Base-by-base conservation (phyloP, 2,113 vertebrate genomes). In the Toxotes chatareus region DNA sequence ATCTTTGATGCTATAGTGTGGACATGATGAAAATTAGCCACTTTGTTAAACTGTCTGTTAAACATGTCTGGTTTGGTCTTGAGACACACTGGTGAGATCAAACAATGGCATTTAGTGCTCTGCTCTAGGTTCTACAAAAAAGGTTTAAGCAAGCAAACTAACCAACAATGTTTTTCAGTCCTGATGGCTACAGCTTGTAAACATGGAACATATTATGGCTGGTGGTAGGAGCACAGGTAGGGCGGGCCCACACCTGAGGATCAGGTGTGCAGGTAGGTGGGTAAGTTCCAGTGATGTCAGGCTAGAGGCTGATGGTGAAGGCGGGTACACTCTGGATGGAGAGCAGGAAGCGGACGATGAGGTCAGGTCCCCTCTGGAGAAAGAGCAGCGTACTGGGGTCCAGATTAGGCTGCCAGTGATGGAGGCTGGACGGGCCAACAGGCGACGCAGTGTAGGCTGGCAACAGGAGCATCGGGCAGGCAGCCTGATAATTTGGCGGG, bases 61-160 rank as follows among this genome's bases (percentile, higher is more conserved):
- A 27, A 27, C 27, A 27, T 27, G 27, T 27, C 27, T 27, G 27
- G 27, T 27, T 27, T 27, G 40, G 51, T 66, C 46, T 67, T 69
- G 17, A 61, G 32, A 60, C 69, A 75, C 21, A 32, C 63, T 87
- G 59, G 38, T 78, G 49, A 62, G 76, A 90, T 86, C 82, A 86
- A 80, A 91, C 49, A 27, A 78, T 31, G 66, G 56, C 69, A 71
- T 34, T 49, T 40, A 57, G 61, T 46, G 19, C 46, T 2, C 16
- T 32, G 32, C 64, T 77, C n/a, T 61, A 51, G 55, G 44, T 66
- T 49, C 23, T 32, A 8, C 12, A 40, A 57, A 67, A 42, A 61
- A 78, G 49, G 31, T 14, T 5, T 23, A 9, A 7, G 17, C 60
- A 42, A 76, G 55, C 46, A 71, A 74, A 51, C 46, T 34, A 42